phyloP scores from a whole-genome alignment of 2,888 invertebrate genomes.

The Ectemnius continuus region DNA sequence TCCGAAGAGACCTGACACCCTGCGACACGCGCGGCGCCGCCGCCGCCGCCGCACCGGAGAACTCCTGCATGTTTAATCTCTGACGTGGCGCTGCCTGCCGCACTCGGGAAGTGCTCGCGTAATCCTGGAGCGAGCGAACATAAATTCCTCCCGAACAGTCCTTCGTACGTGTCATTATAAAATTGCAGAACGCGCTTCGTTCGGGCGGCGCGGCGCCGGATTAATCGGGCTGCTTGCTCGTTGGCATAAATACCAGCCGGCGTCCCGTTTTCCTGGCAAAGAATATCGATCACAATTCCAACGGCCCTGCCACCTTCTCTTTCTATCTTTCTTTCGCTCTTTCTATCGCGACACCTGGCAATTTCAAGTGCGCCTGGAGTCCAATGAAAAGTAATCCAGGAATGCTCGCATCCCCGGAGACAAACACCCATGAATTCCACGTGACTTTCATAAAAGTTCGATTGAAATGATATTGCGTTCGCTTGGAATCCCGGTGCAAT shows the following conservation, averaged over 20 bases:
- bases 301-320: neutral
- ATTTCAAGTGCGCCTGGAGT: too few relatives aligned
- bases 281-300: neutral
- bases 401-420: too few relatives aligned
- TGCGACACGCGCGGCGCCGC: conserved; percentile 2
- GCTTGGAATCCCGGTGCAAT: neutral
- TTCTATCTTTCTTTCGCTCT: neutral
- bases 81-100: neutral
- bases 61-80: neutral
- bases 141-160: neutral
- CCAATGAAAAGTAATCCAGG: too few relatives aligned
- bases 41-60: too few relatives aligned
- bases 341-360: too few relatives aligned
- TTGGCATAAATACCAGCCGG: neutral
- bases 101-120: neutral
- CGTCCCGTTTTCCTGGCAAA: neutral
- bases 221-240: neutral
- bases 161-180: neutral
- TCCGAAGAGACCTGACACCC: neutral
- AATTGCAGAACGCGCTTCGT: conserved; percentile 1
- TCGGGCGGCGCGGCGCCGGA: neutral
- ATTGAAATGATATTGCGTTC: conserved; percentile 12
- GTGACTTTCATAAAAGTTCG: neutral
- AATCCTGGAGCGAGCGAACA: neutral
- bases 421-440: too few relatives aligned